A percentile compares a stretch with the other conserved stretches of the same genome.
Conservation (phyloP, 37 sponge, comb jelly and placozoan species). For the Cliona cf. orientalis region DNA sequence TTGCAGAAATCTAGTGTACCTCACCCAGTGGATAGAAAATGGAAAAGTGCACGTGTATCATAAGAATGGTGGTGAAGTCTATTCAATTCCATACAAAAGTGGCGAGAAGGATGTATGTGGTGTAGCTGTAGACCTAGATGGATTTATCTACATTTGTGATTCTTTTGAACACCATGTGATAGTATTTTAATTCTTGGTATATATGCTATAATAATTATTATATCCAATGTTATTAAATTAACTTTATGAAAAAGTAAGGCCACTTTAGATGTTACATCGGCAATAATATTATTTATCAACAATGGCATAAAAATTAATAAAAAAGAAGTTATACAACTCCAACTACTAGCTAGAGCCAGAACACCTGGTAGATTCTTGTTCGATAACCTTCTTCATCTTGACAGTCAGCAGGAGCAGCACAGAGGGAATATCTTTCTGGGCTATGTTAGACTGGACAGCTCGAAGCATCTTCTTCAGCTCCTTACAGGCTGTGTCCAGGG, state of each 20-base stretch:
- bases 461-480: conserved; percentile 63
- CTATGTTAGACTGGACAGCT: conserved; percentile 36
- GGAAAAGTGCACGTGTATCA: too few relatives aligned
- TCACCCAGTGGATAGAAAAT: too few relatives aligned
- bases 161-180: too few relatives aligned
- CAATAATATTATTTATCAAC: neutral
- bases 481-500: conserved; percentile 50
- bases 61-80: too few relatives aligned
- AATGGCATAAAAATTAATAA: neutral
- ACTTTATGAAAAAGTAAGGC: neutral
- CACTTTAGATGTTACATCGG: neutral
- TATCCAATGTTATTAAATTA: neutral
- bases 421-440: conserved; percentile 34
- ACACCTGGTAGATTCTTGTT: neutral
- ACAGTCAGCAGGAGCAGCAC: conserved; percentile 37
- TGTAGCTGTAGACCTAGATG: too few relatives aligned
- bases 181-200: too few relatives aligned
- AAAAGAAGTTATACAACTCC: neutral
- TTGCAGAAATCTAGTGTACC: too few relatives aligned
- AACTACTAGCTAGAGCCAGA: too few relatives aligned
- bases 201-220: too few relatives aligned
- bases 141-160: too few relatives aligned
- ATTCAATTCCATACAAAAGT: too few relatives aligned
- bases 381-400: conserved; percentile 26
- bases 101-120: too few relatives aligned